These are phyloP conservation scores for Chouioia cunea DNA, from an alignment of 2,888 invertebrate genomes.

Conservation along the genomic window DNA sequence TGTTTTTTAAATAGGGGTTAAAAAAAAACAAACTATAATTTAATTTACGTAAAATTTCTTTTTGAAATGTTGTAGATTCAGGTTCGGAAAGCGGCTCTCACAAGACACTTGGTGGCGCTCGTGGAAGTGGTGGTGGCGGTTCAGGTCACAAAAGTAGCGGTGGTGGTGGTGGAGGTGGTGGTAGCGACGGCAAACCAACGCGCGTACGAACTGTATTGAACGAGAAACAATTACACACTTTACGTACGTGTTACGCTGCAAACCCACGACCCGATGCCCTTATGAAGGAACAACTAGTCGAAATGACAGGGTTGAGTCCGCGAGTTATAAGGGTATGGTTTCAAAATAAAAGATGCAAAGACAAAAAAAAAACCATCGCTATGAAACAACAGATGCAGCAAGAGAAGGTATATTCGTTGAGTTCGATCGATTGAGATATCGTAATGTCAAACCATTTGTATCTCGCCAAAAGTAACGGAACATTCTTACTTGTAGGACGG, in stretches of 20 bases:
- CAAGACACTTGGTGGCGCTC: constrained; percentile 77
- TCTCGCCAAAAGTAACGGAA: constrained; percentile 68
- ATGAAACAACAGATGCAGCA: constrained; percentile 99
- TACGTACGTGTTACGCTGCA: constrained; percentile 96
- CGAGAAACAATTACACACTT: constrained; percentile 97
- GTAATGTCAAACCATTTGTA: background rate
- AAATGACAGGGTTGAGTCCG: constrained; percentile 98
- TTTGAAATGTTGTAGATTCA: constrained; percentile 78
- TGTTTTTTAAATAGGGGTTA: too few species aligned
- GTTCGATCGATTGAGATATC: background rate
- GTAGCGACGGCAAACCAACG: constrained; percentile 95
- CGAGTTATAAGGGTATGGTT: constrained; percentile 99
- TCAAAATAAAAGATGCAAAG: constrained; percentile 98
- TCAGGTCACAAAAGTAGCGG: constrained; percentile 69
- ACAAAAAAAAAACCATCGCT: constrained; percentile 96
- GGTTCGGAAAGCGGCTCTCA: constrained; percentile 92
- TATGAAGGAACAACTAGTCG: constrained; percentile 99
- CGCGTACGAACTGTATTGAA: constrained; percentile 98
- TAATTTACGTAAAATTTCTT: background rate
- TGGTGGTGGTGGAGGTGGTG: constrained; percentile 72
- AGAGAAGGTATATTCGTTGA: constrained; percentile 82
- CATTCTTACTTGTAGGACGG: constrained; percentile 84
- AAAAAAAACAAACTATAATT: background rate
- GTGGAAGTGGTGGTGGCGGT: constrained; percentile 70
- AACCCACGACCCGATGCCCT: constrained; percentile 98